A percentile compares a stretch with the other conserved stretches of the same genome.
phyloP scores from a whole-genome alignment of 2,888 invertebrate species.

The Malthinus flaveolus region DNA sequence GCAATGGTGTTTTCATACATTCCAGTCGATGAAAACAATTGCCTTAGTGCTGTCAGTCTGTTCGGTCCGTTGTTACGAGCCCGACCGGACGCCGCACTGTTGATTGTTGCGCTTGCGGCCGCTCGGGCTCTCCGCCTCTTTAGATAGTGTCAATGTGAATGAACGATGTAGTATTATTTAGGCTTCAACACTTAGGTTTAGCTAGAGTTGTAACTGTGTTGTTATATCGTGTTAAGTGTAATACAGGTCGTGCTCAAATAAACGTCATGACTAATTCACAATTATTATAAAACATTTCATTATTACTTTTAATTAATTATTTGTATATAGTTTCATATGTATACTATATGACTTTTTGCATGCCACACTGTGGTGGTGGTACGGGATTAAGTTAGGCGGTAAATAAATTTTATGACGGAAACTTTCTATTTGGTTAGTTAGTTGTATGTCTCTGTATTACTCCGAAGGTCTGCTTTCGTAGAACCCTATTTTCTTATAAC shows the following conservation, averaged over 20 bases:
- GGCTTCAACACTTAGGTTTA: slow-evolving; percentile 57
- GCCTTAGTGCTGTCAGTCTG: slow-evolving; percentile 53
- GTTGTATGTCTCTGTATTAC: slow-evolving; percentile 32
- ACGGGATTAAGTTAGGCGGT: slow-evolving; percentile 10
- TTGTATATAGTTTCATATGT: slow-evolving; percentile 46
- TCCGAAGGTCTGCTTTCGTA: slow-evolving; percentile 51
- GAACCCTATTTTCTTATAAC: slow-evolving; percentile 51
- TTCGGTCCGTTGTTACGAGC: slow-evolving; percentile 34
- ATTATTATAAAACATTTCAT: slow-evolving; percentile 48
- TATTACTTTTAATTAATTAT: slow-evolving; percentile 41
- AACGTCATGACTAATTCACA: slow-evolving; percentile 52
- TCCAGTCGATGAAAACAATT: slow-evolving; percentile 56
- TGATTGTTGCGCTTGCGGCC: slow-evolving; percentile 37
- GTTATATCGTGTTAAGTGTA: slow-evolving; percentile 57
- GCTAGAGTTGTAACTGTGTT: slow-evolving; percentile 57
- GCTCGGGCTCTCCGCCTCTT: slow-evolving; percentile 32
- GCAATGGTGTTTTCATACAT: slow-evolving; percentile 55
- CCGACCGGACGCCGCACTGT: slow-evolving; percentile 33
- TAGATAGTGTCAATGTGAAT: slow-evolving; percentile 45
- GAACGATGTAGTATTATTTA: slow-evolving; percentile 54
- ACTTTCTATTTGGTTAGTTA: slow-evolving; percentile 29
- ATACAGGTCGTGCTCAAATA: slow-evolving; percentile 54
- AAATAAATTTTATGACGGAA: neutral
- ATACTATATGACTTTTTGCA: slow-evolving; percentile 31
- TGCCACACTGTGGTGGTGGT: slow-evolving; percentile 18